Evolutionary conservation across 2,888 invertebrate species (phyloP), one percentile per base, ranked within the genome.

Genomic region (Notodromas monacha): DNA sequence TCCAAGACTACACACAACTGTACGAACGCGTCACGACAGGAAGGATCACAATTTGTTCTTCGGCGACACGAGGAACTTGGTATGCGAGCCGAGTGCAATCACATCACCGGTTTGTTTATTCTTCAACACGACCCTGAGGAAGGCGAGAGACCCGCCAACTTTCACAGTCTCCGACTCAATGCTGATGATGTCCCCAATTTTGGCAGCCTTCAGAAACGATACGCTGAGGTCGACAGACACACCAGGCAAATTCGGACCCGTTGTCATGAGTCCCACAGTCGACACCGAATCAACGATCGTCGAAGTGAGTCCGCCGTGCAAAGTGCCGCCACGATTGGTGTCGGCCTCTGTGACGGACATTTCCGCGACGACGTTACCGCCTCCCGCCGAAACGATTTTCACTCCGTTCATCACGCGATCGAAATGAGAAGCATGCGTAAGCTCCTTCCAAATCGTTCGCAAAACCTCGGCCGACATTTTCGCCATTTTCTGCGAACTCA

Each of bases 271-370:
- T 0, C 74, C 79, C 43, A 65, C 65, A 0, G 70, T 68, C 2
- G 79, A 76, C 13, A 79, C 46, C 31, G 55, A 53, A 43, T 73
- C 72, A 1, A 74, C 62, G 6, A 81, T 46, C 1, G 72, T 69
- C 3, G 72, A 67, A 3, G 69, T 69, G 40, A 73, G 63, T 4
- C 77, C 84, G 2, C 81, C 81, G 44, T 84, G 84, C 3, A 84
- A 47, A 0, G 63, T 61, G 1, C 73, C 74, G 16, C 55, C 46
- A 10, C 55, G 49, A 48, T 84, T 84, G 2, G 67, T 50, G 35
- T 76, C 69, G 37, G 70, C 67, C 3, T 64, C 53, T 1, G 53
- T 57, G 0, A 81, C 64, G 39, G 57, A 60, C 42, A 81, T 61
- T 47, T 76, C 67, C 12, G 70, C 73, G 15, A 57, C 46, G 45